phyloP scores from a whole-genome alignment of 2,888 invertebrate species.

The Chesias legatella region DNA sequence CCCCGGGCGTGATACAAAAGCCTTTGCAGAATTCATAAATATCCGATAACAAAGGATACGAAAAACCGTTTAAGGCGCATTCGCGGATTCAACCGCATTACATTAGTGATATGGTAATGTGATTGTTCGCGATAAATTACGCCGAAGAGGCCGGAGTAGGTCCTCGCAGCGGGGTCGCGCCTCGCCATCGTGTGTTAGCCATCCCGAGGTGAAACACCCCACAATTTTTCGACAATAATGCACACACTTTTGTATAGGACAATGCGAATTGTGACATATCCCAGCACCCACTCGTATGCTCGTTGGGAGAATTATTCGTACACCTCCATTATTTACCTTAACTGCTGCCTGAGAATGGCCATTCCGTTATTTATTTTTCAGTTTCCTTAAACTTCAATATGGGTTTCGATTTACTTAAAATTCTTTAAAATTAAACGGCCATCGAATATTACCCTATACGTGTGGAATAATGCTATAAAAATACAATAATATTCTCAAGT shows the following conservation, averaged over 20 bases:
- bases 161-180: slow-evolving; percentile 62
- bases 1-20: slow-evolving; percentile 60
- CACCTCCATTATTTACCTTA: slow-evolving; percentile 31
- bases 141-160: slow-evolving; percentile 52
- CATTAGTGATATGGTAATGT: slow-evolving; percentile 79
- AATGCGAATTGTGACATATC: slow-evolving; percentile 34
- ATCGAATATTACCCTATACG: slow-evolving; percentile 10
- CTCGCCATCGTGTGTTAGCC: slow-evolving; percentile 49
- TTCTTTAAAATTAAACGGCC: slow-evolving; percentile 22
- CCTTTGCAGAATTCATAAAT: slow-evolving; percentile 71
- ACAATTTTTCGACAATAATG: slow-evolving; percentile 59
- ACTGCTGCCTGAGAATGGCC: slow-evolving; percentile 24
- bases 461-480: slow-evolving; percentile 29
- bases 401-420: slow-evolving; percentile 20
- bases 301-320: slow-evolving; percentile 29
- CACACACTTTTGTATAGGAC: slow-evolving; percentile 43
- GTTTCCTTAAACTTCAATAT: slow-evolving; percentile 25
- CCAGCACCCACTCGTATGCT: slow-evolving; percentile 30
- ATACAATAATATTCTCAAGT: slow-evolving; percentile 34
- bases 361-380: slow-evolving; percentile 25
- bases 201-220: slow-evolving; percentile 61
- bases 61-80: slow-evolving; percentile 74
- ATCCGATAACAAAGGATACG: slow-evolving; percentile 72
- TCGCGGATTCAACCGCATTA: slow-evolving; percentile 69
- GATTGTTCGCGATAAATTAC: slow-evolving; percentile 77